phyloP scores from a whole-genome alignment of 2,797 vertebrate genomes.

The Heteromormyrus szaboi region DNA sequence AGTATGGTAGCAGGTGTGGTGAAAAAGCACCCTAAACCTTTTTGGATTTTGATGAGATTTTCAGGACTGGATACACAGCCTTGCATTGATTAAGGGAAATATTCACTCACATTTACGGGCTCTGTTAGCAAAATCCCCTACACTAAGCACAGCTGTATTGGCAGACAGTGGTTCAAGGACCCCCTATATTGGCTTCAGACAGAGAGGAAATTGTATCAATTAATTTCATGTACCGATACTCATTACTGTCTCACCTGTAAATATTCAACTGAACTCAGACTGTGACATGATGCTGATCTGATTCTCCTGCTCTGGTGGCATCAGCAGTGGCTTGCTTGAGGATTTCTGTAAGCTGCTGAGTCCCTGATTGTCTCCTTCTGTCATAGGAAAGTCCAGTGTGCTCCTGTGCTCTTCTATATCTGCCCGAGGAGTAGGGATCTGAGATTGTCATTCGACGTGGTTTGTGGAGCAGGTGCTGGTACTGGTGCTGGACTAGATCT shows the following conservation, averaged over 20 bases:
- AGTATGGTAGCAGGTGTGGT: not conserved
- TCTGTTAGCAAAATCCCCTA: not conserved
- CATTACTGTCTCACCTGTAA: not conserved
- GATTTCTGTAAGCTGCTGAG: not conserved
- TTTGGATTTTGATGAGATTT: not conserved
- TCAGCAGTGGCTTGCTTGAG: not conserved
- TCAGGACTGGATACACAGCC: not conserved
- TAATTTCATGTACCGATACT: not conserved
- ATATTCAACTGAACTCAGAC: not conserved
- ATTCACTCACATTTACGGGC: not conserved
- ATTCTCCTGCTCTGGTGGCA: not conserved
- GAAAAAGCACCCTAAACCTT: not conserved
- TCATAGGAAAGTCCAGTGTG: not conserved
- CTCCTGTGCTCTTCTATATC: not conserved
- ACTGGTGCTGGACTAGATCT: not conserved
- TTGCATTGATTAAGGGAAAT: not conserved
- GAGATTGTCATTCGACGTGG: not conserved
- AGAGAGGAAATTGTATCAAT: not conserved
- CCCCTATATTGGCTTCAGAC: not conserved
- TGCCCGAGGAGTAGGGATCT: not conserved
- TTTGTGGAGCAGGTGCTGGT: not conserved
- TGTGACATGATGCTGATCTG: not conserved
- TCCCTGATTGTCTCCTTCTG: not conserved
- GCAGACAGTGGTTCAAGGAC: not conserved
- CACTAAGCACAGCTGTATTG: not conserved